Base-by-base conservation (phyloP, 2,113 vertebrate genomes). In the Grus americana region DNA sequence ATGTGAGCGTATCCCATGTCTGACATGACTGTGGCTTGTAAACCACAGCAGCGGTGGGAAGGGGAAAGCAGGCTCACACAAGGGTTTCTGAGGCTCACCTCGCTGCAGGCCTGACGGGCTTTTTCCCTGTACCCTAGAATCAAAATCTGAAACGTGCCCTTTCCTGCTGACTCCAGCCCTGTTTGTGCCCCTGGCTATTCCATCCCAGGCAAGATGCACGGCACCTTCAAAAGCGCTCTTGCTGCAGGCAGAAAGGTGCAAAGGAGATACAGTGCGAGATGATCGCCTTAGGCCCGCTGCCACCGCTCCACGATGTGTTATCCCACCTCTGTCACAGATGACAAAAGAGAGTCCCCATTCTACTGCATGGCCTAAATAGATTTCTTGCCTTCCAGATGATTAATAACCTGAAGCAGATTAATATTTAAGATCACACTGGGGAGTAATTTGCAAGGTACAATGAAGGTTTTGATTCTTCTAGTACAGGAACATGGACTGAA, bases 381-480 rank as follows among this genome's bases (percentile, higher is more conserved):
- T 65, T 84, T 59, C 65, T 88, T 87, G 62, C 38, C 30, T 96
- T 90, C 84, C 49, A 44, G 29, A n/a, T 74, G 58, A 95, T 96
- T 93, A 96, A 92, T 55, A 95, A 75, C 29, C 42, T 50, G 79
- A 46, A 83, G 44, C 49, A 82, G n/a, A 65, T 91, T 73, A 97
- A 93, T 93, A 97, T 82, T 97, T 94, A 86, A 95, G 90, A 96
- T 76, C 12, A 9, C 72, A 44, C 57, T 16, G 4, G 79, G 76
- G 61, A 92, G 65, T 52, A 63, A 93, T 96, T 89, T 46, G 5
- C 61, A 59, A 92, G 62, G 58, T 58, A 75, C 92, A 82, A 66
- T 0, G 1, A 67, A 71, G 32, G 73, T 75, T 63, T 86, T 93
- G 83, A 76, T 59, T 84, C 79, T 59, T 68, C 46, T 61, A n/a